Conservation (phyloP, 2,888 invertebrate species). For the Chymomyza fuscimana region DNA sequence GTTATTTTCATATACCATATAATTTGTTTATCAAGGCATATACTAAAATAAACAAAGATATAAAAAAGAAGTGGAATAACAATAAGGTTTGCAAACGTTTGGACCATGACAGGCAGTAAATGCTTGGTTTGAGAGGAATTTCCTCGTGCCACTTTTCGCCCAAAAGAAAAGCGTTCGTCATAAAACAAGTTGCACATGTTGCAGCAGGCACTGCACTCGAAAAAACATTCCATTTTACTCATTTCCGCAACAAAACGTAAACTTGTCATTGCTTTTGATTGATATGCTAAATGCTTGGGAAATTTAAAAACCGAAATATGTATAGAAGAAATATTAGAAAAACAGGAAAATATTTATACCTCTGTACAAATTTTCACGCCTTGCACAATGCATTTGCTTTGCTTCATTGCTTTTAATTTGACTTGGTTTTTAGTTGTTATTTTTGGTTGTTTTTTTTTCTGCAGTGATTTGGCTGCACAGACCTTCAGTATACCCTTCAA, state of each 20-base stretch:
- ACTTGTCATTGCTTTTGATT: conserved; percentile 4
- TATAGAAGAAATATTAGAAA: background rate
- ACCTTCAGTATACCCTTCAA: conserved; percentile 54
- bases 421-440: background rate
- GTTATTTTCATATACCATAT: background rate
- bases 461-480: background rate
- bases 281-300: background rate
- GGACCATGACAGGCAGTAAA: background rate
- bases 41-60: conserved; percentile 16
- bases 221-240: background rate
- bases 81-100: background rate
- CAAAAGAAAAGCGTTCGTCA: background rate
- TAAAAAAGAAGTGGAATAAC: conserved; percentile 5
- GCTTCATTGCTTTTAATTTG: background rate
- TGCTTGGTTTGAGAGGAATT: background rate
- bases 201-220: background rate
- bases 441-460: background rate
- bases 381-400: conserved; percentile 2
- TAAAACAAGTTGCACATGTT: background rate
- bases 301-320: background rate
- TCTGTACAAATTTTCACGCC: background rate
- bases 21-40: conserved; percentile 27
- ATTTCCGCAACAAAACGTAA: background rate
- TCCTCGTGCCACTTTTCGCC: background rate
- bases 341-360: background rate